Conservation (phyloP, 2,113 vertebrate species). For the Nibea coibor region DNA sequence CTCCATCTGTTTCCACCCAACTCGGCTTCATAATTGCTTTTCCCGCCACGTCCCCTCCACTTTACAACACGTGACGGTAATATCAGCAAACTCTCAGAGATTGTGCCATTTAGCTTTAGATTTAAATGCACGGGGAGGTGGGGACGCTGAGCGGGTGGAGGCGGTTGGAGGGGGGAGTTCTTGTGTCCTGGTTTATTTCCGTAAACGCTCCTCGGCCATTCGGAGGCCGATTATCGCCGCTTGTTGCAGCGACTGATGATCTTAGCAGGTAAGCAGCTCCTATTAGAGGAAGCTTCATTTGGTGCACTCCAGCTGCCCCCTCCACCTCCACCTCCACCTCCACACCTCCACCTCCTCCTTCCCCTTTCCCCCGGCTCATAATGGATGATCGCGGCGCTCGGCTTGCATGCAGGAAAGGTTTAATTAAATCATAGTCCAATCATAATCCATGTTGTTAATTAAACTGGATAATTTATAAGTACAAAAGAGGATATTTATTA, state of each 20-base stretch:
- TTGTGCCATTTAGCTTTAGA: conserved; percentile 51
- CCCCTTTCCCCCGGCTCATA: conserved; percentile 48
- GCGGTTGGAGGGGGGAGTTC: background rate
- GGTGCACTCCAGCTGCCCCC: conserved; percentile 38
- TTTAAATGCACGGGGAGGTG: conserved; percentile 20
- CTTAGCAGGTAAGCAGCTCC: conserved; percentile 61
- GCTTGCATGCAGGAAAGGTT: conserved; percentile 83
- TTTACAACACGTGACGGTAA: conserved; percentile 39
- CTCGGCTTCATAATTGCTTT: conserved; percentile 53
- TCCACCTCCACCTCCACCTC: conserved; percentile 11
- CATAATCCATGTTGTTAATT: conserved; percentile 89
- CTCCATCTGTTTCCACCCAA: conserved; percentile 16
- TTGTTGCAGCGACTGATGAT: conserved; percentile 58
- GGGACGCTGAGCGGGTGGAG: too few species aligned
- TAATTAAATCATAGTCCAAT: conserved; percentile 89
- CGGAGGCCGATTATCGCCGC: conserved; percentile 29
- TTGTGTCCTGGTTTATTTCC: conserved; percentile 27
- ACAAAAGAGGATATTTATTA: conserved; percentile 87
- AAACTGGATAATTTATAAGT: conserved; percentile 89
- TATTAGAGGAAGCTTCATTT: conserved; percentile 57
- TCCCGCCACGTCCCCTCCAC: conserved; percentile 56
- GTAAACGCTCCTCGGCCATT: conserved; percentile 39
- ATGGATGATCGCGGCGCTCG: conserved; percentile 78
- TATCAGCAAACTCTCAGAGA: conserved; percentile 47
- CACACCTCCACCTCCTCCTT: background rate